Conservation (phyloP, 2,797 vertebrate genomes). For the Scomberomorus guttatus region DNA sequence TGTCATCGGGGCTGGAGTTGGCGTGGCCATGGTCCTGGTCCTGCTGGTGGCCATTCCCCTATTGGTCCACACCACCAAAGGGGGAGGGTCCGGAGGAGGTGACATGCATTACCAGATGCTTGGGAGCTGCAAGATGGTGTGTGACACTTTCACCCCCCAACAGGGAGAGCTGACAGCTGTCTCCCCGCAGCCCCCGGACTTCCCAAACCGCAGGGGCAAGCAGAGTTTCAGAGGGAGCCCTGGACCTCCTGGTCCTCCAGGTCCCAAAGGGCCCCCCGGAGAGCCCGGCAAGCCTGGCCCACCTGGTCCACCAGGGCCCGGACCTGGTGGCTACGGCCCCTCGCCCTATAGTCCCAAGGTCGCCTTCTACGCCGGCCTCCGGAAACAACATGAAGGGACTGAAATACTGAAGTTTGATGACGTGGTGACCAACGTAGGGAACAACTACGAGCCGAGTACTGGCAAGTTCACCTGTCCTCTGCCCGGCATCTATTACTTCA, state of each 20-base stretch:
- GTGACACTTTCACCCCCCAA: conserved; percentile 90
- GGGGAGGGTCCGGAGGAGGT: conserved; percentile 87
- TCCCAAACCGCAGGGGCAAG: conserved; percentile 87
- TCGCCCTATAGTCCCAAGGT: conserved; percentile 92
- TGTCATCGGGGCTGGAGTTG: conserved; percentile 94
- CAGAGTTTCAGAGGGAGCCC: conserved; percentile 89
- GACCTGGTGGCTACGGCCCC: conserved; percentile 88
- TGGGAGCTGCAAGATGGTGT: conserved; percentile 95
- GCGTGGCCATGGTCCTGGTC: conserved; percentile 97
- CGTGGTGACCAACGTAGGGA: conserved; percentile 95
- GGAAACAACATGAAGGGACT: conserved; percentile 91
- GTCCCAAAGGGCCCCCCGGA: conserved; percentile 89
- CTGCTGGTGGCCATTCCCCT: conserved; percentile 96
- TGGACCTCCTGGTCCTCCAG: conserved; percentile 88
- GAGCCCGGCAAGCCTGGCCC: conserved; percentile 91
- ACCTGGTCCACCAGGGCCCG: conserved; percentile 87
- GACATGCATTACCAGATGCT: conserved; percentile 94
- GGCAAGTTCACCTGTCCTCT: conserved; percentile 96
- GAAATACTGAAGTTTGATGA: conserved; percentile 94
- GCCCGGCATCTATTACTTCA: conserved; percentile 93
- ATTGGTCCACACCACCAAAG: conserved; percentile 95
- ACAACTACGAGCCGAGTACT: conserved; percentile 92
- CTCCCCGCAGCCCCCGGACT: conserved; percentile 86
- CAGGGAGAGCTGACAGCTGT: conserved; percentile 83
- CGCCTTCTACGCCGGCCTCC: conserved; percentile 93